A percentile compares a stretch with the other conserved stretches of the same genome.
These are phyloP conservation scores for Marronus borbonicus DNA, from an alignment of 2,888 invertebrate genomes.

Conservation along the genomic window DNA sequence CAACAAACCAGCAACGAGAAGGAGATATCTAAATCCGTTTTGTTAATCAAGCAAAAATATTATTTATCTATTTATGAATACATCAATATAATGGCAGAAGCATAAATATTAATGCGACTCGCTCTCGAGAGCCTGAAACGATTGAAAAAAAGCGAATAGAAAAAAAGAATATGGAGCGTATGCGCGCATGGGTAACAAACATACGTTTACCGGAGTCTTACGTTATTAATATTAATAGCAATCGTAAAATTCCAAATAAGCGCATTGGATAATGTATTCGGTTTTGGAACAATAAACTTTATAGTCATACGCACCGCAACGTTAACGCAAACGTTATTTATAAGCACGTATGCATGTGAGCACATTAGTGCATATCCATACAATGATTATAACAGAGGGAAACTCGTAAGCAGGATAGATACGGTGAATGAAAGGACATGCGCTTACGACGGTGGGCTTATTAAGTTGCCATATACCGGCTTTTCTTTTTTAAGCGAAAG, in stretches of 20 bases:
- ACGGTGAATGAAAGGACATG: no score
- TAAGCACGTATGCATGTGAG: neutral
- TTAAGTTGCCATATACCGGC: no score
- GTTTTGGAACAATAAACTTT: conserved; percentile 45
- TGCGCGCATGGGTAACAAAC: neutral
- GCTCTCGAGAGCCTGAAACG: neutral
- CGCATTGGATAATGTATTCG: conserved; percentile 32
- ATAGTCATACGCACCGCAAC: neutral
- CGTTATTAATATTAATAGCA: conserved; percentile 37
- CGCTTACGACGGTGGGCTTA: no score
- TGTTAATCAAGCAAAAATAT: neutral
- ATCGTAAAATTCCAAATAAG: conserved; percentile 48
- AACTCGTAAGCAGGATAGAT: no score
- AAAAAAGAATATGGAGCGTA: conserved; percentile 27
- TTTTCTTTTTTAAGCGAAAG: no score
- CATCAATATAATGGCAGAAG: conserved; percentile 39
- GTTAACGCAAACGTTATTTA: conserved; percentile 5
- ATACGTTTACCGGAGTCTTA: neutral
- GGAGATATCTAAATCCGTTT: conserved; percentile 33
- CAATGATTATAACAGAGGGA: neutral
- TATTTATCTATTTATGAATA: conserved; percentile 41
- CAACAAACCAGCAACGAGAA: neutral
- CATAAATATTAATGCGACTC: conserved; percentile 40
- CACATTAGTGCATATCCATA: neutral
- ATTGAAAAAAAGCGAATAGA: neutral